Evolutionary conservation across 2,113 vertebrate genomes (phyloP), one percentile per base, ranked within the genome.

Genomic region (Psephotus haematonotus): DNA sequence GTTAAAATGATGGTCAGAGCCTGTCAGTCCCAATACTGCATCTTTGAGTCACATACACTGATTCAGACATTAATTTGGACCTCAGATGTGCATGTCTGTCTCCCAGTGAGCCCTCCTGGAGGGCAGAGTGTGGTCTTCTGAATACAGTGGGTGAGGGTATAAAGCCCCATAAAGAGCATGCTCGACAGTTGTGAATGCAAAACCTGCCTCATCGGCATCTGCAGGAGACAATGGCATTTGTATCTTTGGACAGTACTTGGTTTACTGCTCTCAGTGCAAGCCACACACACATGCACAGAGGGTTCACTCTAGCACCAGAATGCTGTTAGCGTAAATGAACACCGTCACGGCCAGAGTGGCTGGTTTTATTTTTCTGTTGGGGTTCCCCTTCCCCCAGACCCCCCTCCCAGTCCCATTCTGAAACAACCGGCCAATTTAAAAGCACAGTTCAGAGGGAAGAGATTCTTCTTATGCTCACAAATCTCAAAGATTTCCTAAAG

Each of bases 1-100:
- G 88, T n/a, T 95, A 88, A 96, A 94, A 93, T 90, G 91, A 89
- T 91, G 79, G 79, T 82, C 80, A 93, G 78, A 78, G 75, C 77
- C 64, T 84, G 92, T 96, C 93, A 92, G 75, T 77, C 79, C 78
- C 43, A 92, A 92, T 92, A 93, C 71, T 2, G 0, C 74, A 95
- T 96, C 63, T 64, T 89, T 91, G 80, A 96, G 88, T 92, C 88
- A 95, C 80, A 84, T 10, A 11, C 69, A 79, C 83, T 59, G 93
- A 92, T 93, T 94, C 92, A 96, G 86, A 93, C 92, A 95, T 89
- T 96, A 94, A 94, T 95, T 94, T 94, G 92, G 91, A 91, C 90
- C 95, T 91, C 92, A 93, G 90, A 91, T 94, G 83, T 94, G 77
- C 52, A 24, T 46, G 50, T 82, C 86, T 94, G 88, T 33, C 88